Evolutionary conservation across 2,797 vertebrate species (phyloP).

Genomic region (Chrysocyon brachyurus): DNA sequence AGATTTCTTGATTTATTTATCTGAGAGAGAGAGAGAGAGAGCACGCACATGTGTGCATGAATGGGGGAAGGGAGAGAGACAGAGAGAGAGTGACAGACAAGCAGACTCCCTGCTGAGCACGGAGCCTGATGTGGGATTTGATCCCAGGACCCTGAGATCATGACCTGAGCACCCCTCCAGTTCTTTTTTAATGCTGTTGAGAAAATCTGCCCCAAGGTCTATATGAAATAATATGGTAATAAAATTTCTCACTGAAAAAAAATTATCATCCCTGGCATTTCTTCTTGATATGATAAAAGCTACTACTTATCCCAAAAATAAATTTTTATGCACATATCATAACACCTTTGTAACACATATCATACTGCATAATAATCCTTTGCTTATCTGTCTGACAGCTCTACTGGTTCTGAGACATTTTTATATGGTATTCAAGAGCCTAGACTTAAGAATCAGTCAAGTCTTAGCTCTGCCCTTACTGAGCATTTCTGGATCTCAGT

Average conservation of each 20-base stretch:
- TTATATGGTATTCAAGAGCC: rapidly evolving
- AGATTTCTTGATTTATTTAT: background rate
- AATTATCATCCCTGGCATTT: background rate
- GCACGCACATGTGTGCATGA: background rate
- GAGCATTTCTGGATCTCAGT: background rate
- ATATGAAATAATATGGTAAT: background rate
- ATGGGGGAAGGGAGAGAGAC: background rate
- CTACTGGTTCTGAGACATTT: background rate
- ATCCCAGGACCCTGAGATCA: background rate
- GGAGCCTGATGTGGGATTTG: background rate
- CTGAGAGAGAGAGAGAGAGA: background rate
- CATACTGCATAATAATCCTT: background rate
- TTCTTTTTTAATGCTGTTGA: background rate
- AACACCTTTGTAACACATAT: background rate
- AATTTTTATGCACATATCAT: background rate
- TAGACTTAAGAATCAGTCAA: background rate
- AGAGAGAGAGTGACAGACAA: background rate
- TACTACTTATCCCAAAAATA: too few relatives aligned
- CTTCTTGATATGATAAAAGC: background rate
- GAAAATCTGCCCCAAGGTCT: background rate
- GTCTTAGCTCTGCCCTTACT: too few relatives aligned
- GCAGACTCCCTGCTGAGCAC: background rate
- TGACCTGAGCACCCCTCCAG: background rate
- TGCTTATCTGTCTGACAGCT: too few relatives aligned
- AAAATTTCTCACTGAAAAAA: background rate